Evolutionary conservation across 2,888 invertebrate species (phyloP).

Genomic region (Dinocampus coccinellae): DNA sequence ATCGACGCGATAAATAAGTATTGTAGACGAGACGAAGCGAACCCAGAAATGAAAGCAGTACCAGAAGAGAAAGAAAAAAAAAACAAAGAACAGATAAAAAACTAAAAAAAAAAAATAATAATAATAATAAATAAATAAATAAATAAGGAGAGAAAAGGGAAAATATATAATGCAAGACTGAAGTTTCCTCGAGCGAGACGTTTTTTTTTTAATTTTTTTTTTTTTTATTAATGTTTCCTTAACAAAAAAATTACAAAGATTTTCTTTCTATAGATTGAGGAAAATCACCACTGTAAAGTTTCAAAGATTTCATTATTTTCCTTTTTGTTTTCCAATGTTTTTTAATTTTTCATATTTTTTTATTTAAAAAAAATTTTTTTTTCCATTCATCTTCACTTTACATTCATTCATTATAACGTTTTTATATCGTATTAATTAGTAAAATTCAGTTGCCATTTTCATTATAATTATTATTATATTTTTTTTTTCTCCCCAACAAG

Average conservation of each 20-base stretch:
- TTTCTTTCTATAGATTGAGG: constrained; percentile 9
- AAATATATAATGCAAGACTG: constrained; percentile 1
- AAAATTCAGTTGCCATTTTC: not conserved
- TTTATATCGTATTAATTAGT: constrained; percentile 20
- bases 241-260: not conserved
- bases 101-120: not conserved
- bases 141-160: not conserved
- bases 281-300: not conserved
- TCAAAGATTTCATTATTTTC: not conserved
- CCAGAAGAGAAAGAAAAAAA: not conserved
- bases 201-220: constrained; percentile 50
- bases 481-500: not conserved
- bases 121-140: constrained; percentile 12
- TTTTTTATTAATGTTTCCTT: not conserved
- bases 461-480: too few relatives aligned
- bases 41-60: constrained; percentile 18
- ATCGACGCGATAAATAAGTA: constrained; percentile 32
- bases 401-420: not conserved
- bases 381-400: not conserved
- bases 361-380: too few relatives aligned
- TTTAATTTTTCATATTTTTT: not conserved
- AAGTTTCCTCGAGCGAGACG: constrained; percentile 39
- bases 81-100: constrained; percentile 14
- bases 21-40: constrained; percentile 4
- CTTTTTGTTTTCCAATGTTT: not conserved